Evolutionary conservation across 1,140 invertebrate genomes (phyloP).

Genomic region (Drosophila ironensis): DNA sequence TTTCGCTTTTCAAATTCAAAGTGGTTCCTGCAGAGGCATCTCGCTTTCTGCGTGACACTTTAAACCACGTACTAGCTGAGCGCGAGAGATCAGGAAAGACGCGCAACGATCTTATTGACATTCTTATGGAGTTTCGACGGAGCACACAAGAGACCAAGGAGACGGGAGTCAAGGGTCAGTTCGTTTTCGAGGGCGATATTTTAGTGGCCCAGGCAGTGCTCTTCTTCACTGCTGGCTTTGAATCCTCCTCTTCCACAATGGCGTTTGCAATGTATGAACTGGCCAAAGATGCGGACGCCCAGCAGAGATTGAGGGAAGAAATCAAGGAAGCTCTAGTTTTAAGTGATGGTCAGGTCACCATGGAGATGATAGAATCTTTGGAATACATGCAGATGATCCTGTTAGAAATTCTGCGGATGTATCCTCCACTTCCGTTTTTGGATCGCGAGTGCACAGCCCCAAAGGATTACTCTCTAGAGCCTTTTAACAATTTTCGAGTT

Average conservation of each 20-base stretch:
- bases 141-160: conserved; percentile 43
- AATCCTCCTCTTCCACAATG: conserved; percentile 82
- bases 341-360: conserved; percentile 76
- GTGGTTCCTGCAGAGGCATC: conserved; percentile 54
- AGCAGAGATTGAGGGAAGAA: conserved; percentile 82
- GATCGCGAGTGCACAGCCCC: conserved; percentile 82
- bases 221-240: conserved; percentile 86
- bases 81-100: conserved; percentile 60
- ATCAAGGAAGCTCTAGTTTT: conserved; percentile 77
- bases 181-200: conserved; percentile 73
- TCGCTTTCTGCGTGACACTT: conserved; percentile 68
- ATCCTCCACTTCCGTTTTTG: conserved; percentile 84
- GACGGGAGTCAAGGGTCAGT: conserved; percentile 14
- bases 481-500: conserved; percentile 53
- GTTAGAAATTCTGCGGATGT: conserved; percentile 84
- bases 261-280: conserved; percentile 83
- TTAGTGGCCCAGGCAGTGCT: conserved; percentile 85
- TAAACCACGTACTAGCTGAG: conserved; percentile 80
- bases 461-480: conserved; percentile 47
- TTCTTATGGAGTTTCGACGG: conserved; percentile 69
- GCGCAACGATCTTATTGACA: conserved; percentile 83
- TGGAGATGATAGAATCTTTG: conserved; percentile 81
- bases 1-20: conserved; percentile 64
- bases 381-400: conserved; percentile 82
- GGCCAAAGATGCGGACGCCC: conserved; percentile 81